Evolutionary conservation across 2,888 invertebrate genomes (phyloP).

Genomic region (Caenorhabditis sp.): DNA sequence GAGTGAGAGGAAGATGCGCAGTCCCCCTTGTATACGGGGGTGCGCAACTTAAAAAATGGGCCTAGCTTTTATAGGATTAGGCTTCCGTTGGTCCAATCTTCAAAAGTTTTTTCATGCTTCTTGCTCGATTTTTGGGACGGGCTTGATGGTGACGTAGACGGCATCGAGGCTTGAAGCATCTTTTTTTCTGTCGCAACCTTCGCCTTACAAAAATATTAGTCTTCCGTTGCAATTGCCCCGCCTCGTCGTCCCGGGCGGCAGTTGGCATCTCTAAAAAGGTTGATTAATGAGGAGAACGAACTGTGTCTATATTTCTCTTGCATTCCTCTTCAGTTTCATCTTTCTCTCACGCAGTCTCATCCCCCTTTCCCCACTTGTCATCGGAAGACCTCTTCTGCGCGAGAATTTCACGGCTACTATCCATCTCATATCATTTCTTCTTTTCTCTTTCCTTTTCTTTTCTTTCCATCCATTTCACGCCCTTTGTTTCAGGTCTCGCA

Average conservation of each 20-base stretch:
- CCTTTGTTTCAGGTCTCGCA: slow-evolving; percentile 46
- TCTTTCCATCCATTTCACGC: slow-evolving; percentile 16
- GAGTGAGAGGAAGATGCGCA: slow-evolving; percentile 20
- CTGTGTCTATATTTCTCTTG: slow-evolving; percentile 31
- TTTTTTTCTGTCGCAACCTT: slow-evolving; percentile 17
- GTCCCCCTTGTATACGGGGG: slow-evolving; percentile 17
- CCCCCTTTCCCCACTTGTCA: slow-evolving; percentile 15
- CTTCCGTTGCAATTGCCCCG: slow-evolving; percentile 13
- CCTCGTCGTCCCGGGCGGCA: slow-evolving; percentile 8
- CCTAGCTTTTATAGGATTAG: slow-evolving; percentile 38
- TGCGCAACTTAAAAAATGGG: slow-evolving; percentile 30
- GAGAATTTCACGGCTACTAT: slow-evolving; percentile 59
- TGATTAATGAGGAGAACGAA: slow-evolving; percentile 45
- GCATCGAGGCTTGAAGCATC: not conserved
- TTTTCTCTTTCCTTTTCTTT: slow-evolving; percentile 9
- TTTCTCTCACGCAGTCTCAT: not conserved
- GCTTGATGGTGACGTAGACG: not conserved
- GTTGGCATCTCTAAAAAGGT: slow-evolving; percentile 40
- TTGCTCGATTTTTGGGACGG: not conserved
- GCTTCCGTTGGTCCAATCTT: slow-evolving; percentile 13
- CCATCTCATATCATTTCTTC: slow-evolving; percentile 37
- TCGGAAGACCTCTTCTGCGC: not conserved
- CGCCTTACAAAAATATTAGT: slow-evolving; percentile 10
- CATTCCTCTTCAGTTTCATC: slow-evolving; percentile 36
- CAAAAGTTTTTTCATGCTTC: slow-evolving; percentile 7